Base-by-base conservation (phyloP, 2,113 vertebrate genomes). In the Nothocercus julius region DNA sequence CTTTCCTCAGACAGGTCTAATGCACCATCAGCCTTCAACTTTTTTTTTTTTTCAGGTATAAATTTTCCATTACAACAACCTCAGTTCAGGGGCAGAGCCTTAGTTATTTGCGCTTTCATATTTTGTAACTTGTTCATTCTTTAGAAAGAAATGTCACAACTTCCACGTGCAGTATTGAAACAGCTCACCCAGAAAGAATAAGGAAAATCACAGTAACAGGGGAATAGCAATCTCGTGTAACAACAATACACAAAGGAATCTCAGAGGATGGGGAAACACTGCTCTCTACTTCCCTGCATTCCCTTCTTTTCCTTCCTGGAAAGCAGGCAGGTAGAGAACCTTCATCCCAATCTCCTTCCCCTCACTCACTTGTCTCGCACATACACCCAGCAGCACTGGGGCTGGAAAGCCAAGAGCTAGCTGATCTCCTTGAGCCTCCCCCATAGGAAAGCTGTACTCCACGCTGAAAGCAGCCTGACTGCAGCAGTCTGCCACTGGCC, bases 401-500 rank as follows among this genome's bases (percentile, higher is more conserved):
- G 54, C 17, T 64, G n/a, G 66, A 72, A 89, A 85, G 75, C 9
- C 56, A 79, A 54, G 13, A 2, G 0, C 24, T 83, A 22, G 7
- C 20, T 24, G 19, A 12, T 61, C 38, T 32, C 19, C 22, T 89
- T 84, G 25, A n/a, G 7, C 78, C 84, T 64, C 32, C 13, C 7
- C 24, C 20, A 13, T 3, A 2, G 32, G 27, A 93, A 49, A 15
- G 32, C 13, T 0, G 0, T 1, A 2, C 4, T 72, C 44, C 32
- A 13, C 3, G 9, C 14, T 77, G 63, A 80, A 82, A 87, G 25
- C 32, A 85, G 25, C 36, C 34, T 32, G 13, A 2, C 17, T 30
- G 8, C 24, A 28, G 44, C 53, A 18, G 56, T 45, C 75, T 56
- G 16, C 8, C 34, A 51, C 24, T 25, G 53, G 1, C 14, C 25